These are phyloP conservation scores for Pomatorhinus ruficollis DNA, from an alignment of 2,113 vertebrate species.

Conservation along the genomic window DNA sequence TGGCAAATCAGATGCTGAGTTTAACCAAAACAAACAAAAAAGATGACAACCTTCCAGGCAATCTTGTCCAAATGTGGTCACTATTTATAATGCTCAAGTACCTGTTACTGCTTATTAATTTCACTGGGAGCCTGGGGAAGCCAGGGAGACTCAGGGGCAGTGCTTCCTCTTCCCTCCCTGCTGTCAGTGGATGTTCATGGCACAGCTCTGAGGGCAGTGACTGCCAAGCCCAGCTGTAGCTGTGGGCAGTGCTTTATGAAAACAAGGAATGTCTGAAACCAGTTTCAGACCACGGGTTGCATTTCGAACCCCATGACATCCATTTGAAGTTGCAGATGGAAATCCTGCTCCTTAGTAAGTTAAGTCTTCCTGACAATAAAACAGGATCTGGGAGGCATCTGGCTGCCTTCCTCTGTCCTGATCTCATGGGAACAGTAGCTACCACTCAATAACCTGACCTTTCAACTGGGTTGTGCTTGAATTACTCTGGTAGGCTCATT, in stretches of 20 bases:
- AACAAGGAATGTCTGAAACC: background rate
- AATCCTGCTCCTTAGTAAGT: background rate
- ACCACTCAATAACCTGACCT: conserved; percentile 17
- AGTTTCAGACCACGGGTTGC: background rate
- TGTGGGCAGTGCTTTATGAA: background rate
- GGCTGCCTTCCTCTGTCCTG: background rate
- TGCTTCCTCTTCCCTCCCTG: rapidly evolving
- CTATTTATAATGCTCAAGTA: background rate
- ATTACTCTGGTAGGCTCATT: background rate
- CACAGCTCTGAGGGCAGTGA: background rate
- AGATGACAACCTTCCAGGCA: background rate
- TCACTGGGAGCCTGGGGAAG: background rate
- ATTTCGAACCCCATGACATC: background rate
- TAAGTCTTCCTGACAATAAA: background rate
- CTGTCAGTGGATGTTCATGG: rapidly evolving
- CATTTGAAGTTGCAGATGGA: background rate
- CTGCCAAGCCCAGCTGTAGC: background rate
- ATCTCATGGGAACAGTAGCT: conserved; percentile 24
- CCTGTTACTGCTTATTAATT: background rate
- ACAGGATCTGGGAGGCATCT: conserved; percentile 20
- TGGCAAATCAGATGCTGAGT: background rate
- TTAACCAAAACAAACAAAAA: background rate
- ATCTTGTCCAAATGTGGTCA: background rate
- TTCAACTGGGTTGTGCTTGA: background rate
- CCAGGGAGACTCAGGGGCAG: background rate